Evolutionary conservation across 2,113 vertebrate species (phyloP).

Genomic region (Steatornis caripensis): DNA sequence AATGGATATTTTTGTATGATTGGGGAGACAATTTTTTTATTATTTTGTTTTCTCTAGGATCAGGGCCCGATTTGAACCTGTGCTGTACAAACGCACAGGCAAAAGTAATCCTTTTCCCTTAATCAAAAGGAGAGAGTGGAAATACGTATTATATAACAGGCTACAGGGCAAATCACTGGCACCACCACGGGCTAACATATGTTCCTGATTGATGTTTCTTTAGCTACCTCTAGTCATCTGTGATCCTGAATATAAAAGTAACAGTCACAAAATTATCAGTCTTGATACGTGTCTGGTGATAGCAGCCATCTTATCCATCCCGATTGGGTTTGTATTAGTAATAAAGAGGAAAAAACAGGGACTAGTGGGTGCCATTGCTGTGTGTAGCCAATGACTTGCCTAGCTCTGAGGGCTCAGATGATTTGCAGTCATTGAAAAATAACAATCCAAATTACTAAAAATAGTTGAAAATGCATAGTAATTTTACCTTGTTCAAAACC

Average conservation of each 20-base stretch:
- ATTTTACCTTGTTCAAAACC: neutral
- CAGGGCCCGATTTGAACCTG: neutral
- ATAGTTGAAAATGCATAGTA: neutral
- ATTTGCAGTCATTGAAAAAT: neutral
- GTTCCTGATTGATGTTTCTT: neutral
- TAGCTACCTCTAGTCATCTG: neutral
- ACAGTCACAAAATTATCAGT: neutral
- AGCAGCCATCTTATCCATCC: neutral
- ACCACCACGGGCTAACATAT: too few species aligned
- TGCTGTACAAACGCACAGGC: neutral
- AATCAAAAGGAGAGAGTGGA: neutral
- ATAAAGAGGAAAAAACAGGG: neutral
- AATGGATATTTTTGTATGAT: neutral
- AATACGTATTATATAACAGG: too few species aligned
- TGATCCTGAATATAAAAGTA: neutral
- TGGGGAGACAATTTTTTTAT: neutral
- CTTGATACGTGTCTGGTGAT: neutral
- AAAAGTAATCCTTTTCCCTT: neutral
- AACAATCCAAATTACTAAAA: slow-evolving; percentile 4
- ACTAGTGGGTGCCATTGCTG: neutral
- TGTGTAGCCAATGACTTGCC: neutral
- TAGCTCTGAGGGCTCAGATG: neutral
- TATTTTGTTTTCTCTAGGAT: neutral
- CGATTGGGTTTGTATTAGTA: neutral
- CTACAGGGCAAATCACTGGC: neutral